Evolutionary conservation across 92 coral and sea anemone species (phyloP).

Genomic region (Blastomussa wellsi): DNA sequence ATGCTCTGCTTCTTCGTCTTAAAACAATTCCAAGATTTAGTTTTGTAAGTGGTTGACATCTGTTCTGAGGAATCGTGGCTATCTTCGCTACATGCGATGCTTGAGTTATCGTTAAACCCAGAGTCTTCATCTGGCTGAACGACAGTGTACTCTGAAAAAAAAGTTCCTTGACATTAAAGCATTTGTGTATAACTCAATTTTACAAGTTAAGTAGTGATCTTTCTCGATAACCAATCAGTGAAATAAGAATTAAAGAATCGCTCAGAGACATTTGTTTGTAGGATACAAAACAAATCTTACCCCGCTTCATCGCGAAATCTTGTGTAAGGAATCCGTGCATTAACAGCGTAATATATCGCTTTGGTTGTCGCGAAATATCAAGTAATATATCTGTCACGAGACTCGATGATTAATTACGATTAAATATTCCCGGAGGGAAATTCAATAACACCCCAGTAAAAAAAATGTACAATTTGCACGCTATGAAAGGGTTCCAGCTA

Average conservation of each 20-base stretch:
- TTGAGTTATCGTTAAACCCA: slow-evolving; percentile 43
- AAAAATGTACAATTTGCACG: neutral
- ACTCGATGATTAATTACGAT: slow-evolving; percentile 16
- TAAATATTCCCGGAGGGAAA: neutral
- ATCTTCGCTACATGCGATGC: slow-evolving; percentile 27
- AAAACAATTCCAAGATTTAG: slow-evolving; percentile 24
- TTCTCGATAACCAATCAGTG: neutral
- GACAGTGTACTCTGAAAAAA: slow-evolving; percentile 19
- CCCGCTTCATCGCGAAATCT: slow-evolving; percentile 4
- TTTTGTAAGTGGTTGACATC: slow-evolving; percentile 8
- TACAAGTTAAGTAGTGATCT: neutral
- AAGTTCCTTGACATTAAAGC: neutral
- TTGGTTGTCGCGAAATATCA: neutral
- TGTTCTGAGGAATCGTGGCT: slow-evolving; percentile 1
- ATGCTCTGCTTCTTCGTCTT: neutral
- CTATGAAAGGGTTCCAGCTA: neutral
- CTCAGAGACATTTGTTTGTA: neutral
- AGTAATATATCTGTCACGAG: slow-evolving; percentile 33
- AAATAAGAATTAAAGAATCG: neutral
- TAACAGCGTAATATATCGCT: neutral
- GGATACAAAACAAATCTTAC: slow-evolving; percentile 3
- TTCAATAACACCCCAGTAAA: neutral
- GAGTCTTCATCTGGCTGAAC: slow-evolving; percentile 42
- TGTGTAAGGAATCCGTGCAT: neutral
- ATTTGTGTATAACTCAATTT: neutral